Percentiles rank a stretch among this genome's conserved stretches.
phyloP scores from a whole-genome alignment of 2,888 invertebrate genomes.

The Phlogophora meticulosa region DNA sequence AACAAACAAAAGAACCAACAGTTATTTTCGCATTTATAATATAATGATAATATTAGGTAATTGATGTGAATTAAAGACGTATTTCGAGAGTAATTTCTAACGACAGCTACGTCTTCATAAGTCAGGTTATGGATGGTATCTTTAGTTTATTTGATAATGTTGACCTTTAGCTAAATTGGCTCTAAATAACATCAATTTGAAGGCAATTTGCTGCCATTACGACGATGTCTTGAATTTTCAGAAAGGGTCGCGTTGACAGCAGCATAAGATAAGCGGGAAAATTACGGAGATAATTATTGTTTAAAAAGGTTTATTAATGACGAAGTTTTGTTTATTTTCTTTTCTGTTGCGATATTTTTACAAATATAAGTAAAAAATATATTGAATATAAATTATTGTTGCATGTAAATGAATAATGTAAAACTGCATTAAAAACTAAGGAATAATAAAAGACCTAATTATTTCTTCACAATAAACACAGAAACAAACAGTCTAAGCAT shows the following conservation, averaged over 20 bases:
- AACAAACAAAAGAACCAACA: too few relatives aligned
- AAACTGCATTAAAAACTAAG: too few relatives aligned
- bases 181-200: constrained; percentile 73
- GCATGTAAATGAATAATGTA: too few relatives aligned
- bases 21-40: too few relatives aligned
- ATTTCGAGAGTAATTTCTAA: not conserved
- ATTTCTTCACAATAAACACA: too few relatives aligned
- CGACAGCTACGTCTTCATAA: not conserved
- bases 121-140: constrained; percentile 15
- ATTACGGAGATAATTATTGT: not conserved
- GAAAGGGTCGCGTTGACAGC: constrained; percentile 60
- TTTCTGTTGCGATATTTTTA: too few relatives aligned
- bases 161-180: constrained; percentile 64
- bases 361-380: too few relatives aligned
- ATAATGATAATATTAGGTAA: not conserved
- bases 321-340: too few relatives aligned
- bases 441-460: too few relatives aligned
- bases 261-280: not conserved
- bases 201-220: constrained; percentile 78
- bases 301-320: not conserved
- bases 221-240: constrained; percentile 69
- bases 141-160: constrained; percentile 21
- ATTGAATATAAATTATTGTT: too few relatives aligned
- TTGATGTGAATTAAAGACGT: not conserved
- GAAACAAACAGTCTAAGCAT: too few relatives aligned